These are phyloP conservation scores for Chinchilla lanigera DNA, from an alignment of 2,113 vertebrate species.

Conservation along the genomic window DNA sequence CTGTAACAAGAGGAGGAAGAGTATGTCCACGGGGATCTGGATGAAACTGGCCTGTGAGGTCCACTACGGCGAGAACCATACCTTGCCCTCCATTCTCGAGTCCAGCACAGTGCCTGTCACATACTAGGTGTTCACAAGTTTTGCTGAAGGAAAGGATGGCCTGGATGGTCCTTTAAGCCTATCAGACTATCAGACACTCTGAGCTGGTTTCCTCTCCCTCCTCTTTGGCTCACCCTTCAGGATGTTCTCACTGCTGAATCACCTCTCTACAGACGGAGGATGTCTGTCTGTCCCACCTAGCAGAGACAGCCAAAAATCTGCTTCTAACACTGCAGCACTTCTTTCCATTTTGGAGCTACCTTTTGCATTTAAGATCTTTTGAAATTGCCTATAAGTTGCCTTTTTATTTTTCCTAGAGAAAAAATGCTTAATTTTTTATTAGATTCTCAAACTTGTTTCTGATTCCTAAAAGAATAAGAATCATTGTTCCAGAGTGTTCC, in stretches of 20 bases:
- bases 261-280: neutral
- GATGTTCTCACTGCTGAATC: neutral
- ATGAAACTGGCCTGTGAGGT: neutral
- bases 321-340: neutral
- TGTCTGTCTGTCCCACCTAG: neutral
- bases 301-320: neutral
- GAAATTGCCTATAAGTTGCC: conserved; percentile 2
- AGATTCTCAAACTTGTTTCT: conserved; percentile 45
- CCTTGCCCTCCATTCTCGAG: neutral
- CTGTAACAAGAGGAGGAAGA: neutral
- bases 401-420: neutral
- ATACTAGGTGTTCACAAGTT: neutral
- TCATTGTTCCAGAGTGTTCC: neutral
- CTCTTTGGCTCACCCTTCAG: neutral
- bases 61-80: neutral
- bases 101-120: neutral
- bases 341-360: neutral
- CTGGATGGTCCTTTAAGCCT: neutral
- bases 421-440: conserved; percentile 17
- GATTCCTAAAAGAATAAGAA: conserved; percentile 13
- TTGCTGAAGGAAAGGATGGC: neutral
- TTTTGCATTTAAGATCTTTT: conserved; percentile 44
- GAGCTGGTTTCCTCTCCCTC: neutral
- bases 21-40: neutral
- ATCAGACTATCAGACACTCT: neutral